Conservation (phyloP, 2,888 invertebrate species). For the Molorchus minor region DNA sequence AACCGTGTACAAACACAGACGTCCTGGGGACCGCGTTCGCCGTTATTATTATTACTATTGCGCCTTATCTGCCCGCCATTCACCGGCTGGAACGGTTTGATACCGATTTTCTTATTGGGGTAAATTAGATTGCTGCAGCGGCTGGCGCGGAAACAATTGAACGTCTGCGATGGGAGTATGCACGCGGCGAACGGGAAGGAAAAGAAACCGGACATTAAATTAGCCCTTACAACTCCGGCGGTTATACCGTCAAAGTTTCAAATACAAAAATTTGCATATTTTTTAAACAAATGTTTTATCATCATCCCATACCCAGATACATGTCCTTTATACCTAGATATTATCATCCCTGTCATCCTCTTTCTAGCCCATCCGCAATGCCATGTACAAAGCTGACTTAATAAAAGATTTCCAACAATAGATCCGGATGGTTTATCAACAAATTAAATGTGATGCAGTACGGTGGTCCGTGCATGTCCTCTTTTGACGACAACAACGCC, state of each 20-base stretch:
- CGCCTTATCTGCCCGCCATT: conserved; percentile 5
- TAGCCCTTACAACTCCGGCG: too few relatives aligned
- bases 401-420: conserved; percentile 35
- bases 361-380: too few relatives aligned
- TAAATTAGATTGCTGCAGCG: neutral
- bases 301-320: too few relatives aligned
- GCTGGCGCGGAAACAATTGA: neutral
- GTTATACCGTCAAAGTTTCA: too few relatives aligned
- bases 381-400: too few relatives aligned
- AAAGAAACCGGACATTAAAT: too few relatives aligned
- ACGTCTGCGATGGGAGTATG: too few relatives aligned
- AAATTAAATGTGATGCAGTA: conserved; percentile 34
- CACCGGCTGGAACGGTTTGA: conserved; percentile 6
- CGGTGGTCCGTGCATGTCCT: conserved; percentile 16
- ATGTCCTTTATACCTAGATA: too few relatives aligned
- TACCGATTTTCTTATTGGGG: neutral
- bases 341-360: too few relatives aligned
- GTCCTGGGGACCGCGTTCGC: neutral
- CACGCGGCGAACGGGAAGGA: too few relatives aligned
- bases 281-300: too few relatives aligned
- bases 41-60: conserved; percentile 11
- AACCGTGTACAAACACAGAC: neutral
- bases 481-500: conserved; percentile 16
- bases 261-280: too few relatives aligned
- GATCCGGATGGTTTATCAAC: conserved; percentile 34